Base-by-base conservation (phyloP, 2,113 vertebrate species). In the Cynoglossus semilaevis region DNA sequence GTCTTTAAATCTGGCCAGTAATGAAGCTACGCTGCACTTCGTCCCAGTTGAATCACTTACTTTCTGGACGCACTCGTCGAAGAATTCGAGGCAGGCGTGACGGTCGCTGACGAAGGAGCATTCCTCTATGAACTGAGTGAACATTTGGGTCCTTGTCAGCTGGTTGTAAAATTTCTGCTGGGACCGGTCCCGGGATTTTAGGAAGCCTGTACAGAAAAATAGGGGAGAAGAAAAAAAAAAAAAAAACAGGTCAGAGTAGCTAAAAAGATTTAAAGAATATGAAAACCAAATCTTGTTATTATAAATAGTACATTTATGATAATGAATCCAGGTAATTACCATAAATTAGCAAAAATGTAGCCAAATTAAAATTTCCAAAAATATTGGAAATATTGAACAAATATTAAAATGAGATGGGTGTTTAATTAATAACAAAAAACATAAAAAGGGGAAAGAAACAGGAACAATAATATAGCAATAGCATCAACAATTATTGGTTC, bases 71-170 rank as follows among this genome's bases (percentile, higher is more conserved):
- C 94, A 96, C 50, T 93, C 94, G 67, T 96, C 95, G 0, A 98
- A 96, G 83, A 98, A 97, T 77, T 98, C 96, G 0, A 98, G 90
- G 82, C 92, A 93, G 57, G 92, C 90, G 13, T 96, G 93, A 0
- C 94, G 89, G 74, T 94, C 91, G 4, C 93, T 96, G 90, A 94
- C 96, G 0, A 98, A 98, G 8, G 95, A 97, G 42, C 96, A 98
- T 8, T 98, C 96, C 83, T 98, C 93, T 0, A 98, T 93, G 82
- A 98, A 98, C 91, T 97, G 94, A 0, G 94, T 94, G 87, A 98
- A 98, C 91, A 98, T 94, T 90, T 98, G 96, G 0, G 96, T 97
- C 76, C 69, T 90, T 8, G 94, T 90, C 82, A 98, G 88, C 87
- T 95, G 94, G 0, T 12, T 46, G 74, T 94, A 98, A 22, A 96